Evolutionary conservation across 2,113 vertebrate species (phyloP).

Genomic region (Acrocephalus arundinaceus): DNA sequence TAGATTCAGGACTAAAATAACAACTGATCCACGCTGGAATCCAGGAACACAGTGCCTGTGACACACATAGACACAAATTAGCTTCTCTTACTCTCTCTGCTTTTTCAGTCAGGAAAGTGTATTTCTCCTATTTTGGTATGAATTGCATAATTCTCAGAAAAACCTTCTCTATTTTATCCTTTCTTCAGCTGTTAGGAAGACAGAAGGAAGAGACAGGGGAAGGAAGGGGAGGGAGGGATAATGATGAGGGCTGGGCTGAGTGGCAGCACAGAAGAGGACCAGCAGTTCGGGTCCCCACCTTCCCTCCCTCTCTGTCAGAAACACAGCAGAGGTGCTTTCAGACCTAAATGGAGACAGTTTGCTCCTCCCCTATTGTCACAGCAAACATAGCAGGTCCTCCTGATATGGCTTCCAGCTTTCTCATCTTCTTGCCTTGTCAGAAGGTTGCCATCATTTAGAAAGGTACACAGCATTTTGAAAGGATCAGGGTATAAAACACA

Average conservation of each 20-base stretch:
- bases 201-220: not conserved
- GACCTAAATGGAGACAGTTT: conserved; percentile 64
- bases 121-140: not conserved
- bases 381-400: conserved; percentile 71
- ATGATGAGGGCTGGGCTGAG: not conserved
- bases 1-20: not conserved
- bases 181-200: not conserved
- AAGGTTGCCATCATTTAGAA: conserved; percentile 74
- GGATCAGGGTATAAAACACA: conserved; percentile 80
- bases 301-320: conserved; percentile 14
- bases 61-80: not conserved
- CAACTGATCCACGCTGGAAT: not conserved
- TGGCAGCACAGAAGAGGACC: not conserved
- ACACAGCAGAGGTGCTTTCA: conserved; percentile 60
- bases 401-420: conserved; percentile 75
- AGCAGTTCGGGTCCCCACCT: not conserved
- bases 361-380: conserved; percentile 78
- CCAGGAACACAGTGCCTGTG: not conserved
- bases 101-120: not conserved
- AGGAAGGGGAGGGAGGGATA: not conserved
- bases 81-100: not conserved
- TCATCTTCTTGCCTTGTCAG: conserved; percentile 78
- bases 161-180: not conserved
- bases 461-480: conserved; percentile 72
- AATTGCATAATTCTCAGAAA: not conserved